Conservation (phyloP, 2,797 vertebrate genomes). For the Gambusia yucatana region DNA sequence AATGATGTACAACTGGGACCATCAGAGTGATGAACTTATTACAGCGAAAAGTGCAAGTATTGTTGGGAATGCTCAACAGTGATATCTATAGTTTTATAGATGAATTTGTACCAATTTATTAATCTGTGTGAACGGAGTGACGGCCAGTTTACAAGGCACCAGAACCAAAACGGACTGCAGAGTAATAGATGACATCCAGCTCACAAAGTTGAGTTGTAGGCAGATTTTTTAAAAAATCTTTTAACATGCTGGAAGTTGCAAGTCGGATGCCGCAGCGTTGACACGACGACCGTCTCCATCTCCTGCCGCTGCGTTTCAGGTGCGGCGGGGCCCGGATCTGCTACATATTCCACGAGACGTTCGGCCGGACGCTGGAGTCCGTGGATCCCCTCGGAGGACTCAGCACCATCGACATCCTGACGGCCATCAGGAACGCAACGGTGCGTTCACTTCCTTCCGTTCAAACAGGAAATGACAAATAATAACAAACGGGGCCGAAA, state of each 20-base stretch:
- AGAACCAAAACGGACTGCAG: no score
- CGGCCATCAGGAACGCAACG: slow-evolving; percentile 97
- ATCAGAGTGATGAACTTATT: no score
- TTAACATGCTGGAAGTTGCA: slow-evolving; percentile 56
- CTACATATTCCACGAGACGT: slow-evolving; percentile 99
- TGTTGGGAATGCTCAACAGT: no score
- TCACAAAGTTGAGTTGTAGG: no score
- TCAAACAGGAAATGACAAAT: neutral
- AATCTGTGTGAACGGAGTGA: no score
- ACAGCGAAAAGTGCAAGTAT: no score
- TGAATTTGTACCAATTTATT: no score
- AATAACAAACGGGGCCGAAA: neutral
- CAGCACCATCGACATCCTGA: slow-evolving; percentile 96
- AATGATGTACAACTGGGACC: no score
- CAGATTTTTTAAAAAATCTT: slow-evolving; percentile 48
- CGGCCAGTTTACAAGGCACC: no score
- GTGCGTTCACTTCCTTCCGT: slow-evolving; percentile 76
- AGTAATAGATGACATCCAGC: no score
- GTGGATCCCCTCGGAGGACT: slow-evolving; percentile 97
- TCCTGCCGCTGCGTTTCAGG: slow-evolving; percentile 76
- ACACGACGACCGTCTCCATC: slow-evolving; percentile 44
- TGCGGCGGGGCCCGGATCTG: slow-evolving; percentile 98
- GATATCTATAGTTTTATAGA: no score
- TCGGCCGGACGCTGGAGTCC: slow-evolving; percentile 96
- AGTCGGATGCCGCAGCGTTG: slow-evolving; percentile 52